phyloP scores from a whole-genome alignment of 2,797 vertebrate species.

The Acipenser ruthenus region DNA sequence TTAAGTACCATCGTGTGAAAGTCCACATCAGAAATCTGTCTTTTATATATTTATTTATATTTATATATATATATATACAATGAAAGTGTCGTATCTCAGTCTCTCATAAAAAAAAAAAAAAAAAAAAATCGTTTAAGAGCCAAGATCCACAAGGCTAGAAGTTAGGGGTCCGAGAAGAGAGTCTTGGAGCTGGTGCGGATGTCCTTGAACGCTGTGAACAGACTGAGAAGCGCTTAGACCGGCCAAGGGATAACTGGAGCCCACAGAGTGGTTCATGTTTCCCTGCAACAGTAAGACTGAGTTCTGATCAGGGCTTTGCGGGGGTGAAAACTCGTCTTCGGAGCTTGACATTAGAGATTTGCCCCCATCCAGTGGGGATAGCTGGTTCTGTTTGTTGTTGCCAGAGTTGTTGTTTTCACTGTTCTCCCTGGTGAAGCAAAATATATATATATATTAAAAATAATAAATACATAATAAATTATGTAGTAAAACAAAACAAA shows the following conservation, averaged over 20 bases:
- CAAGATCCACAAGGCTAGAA: slow-evolving; percentile 97
- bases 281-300: slow-evolving; percentile 91
- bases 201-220: slow-evolving; percentile 82
- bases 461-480: neutral
- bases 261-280: slow-evolving; percentile 84
- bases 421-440: slow-evolving; percentile 74
- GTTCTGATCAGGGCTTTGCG: slow-evolving; percentile 96
- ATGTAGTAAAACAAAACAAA: no score
- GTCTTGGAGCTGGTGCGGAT: slow-evolving; percentile 95
- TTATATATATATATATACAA: slow-evolving; percentile 51
- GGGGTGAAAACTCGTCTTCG: slow-evolving; percentile 96
- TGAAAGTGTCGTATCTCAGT: slow-evolving; percentile 46
- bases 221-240: slow-evolving; percentile 77
- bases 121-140: slow-evolving; percentile 68
- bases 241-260: slow-evolving; percentile 81
- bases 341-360: slow-evolving; percentile 98
- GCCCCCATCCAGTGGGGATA: slow-evolving; percentile 92
- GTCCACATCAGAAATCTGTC: slow-evolving; percentile 32
- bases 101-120: no score
- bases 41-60: slow-evolving; percentile 21
- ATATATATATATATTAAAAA: neutral
- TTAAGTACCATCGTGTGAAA: slow-evolving; percentile 31
- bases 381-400: slow-evolving; percentile 96
- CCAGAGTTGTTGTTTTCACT: slow-evolving; percentile 94
- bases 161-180: slow-evolving; percentile 96